Evolutionary conservation across 64 coral and sea anemone species (phyloP), one percentile per base, ranked within the genome.

Genomic region (Exaiptasia diaphana): DNA sequence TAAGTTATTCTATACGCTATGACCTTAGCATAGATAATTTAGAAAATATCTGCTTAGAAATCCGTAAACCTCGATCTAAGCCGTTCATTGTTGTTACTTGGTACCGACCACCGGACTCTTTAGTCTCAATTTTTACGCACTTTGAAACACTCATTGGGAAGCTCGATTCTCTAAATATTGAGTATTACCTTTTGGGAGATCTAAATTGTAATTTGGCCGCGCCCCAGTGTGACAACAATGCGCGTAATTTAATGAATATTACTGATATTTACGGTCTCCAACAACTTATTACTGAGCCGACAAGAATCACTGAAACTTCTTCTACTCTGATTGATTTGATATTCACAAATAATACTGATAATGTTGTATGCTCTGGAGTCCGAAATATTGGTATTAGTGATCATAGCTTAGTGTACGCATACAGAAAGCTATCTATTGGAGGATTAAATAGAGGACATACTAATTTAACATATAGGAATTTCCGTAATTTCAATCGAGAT

Each of bases 31-130:
- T 71, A 23, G 87, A 83, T 17, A 42, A n/a, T 41, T 40, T 90
- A 30, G 80, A 91, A 59, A 91, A 91, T 58, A n/a, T 91, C 28
- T 83, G 80, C 53, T 17, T 91, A 25, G 81, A 91, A 79, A 91
- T 91, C 18, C 28, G 72, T 63, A 77, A 85, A 64, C 89, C 89
- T 38, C 60, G 35, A 64, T 91, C 89, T 40, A 91, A 85, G 54
- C 50, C 62, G 2, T 69, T 91, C 85, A 27, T 77, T 2, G 74
- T 77, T 38, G 74, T 30, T 1, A 77, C 50, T 3, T 77, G 50
- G 74, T 77, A 77, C 17, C 32, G 27, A 57, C 74, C 50, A 27
- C 50, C 74, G 14, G 23, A 77, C 23, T 20, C 64, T 68, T 8
- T 31, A 5, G 33, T 68, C 8, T n/a, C 21, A 5, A 68, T 68